Conservation (phyloP, 2,113 vertebrate genomes). For the Nettapus auritus region DNA sequence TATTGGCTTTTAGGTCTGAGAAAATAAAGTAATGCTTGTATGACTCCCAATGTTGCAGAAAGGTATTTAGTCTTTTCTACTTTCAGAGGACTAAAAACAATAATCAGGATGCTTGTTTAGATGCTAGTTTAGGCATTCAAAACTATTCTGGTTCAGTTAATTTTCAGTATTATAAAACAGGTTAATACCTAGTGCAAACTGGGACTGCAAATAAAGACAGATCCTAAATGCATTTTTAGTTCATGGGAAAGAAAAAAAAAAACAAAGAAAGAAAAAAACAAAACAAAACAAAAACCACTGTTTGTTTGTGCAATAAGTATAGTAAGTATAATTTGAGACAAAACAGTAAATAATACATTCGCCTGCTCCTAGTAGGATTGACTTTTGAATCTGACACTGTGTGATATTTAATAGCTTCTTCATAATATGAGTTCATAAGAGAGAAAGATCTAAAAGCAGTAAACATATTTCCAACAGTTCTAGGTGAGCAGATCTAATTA, state of each 20-base stretch:
- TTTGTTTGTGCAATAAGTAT: slow-evolving; percentile 22
- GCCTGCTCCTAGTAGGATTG: not conserved
- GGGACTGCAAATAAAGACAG: slow-evolving; percentile 4
- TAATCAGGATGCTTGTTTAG: not conserved
- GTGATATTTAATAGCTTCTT: slow-evolving; percentile 35
- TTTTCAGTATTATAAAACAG: slow-evolving; percentile 18
- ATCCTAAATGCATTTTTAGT: slow-evolving; percentile 8
- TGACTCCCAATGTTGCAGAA: slow-evolving; percentile 51
- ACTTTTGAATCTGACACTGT: slow-evolving; percentile 31
- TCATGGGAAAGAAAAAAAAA: not conserved
- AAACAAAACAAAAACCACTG: not conserved
- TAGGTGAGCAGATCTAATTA: slow-evolving; percentile 53
- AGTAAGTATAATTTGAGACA: slow-evolving; percentile 11
- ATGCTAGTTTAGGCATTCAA: not conserved
- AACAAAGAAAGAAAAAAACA: not conserved
- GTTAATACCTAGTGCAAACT: not conserved
- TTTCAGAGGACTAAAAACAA: slow-evolving; percentile 12
- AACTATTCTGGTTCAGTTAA: not conserved
- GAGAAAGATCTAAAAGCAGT: slow-evolving; percentile 54
- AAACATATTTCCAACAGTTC: slow-evolving; percentile 40
- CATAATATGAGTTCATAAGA: slow-evolving; percentile 24
- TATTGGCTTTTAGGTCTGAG: slow-evolving; percentile 65
- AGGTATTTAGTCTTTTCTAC: not conserved
- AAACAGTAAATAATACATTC: slow-evolving; percentile 47
- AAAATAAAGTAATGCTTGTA: slow-evolving; percentile 62